Conservation (phyloP, 2,888 invertebrate species). For the Xestia rhomboidea region DNA sequence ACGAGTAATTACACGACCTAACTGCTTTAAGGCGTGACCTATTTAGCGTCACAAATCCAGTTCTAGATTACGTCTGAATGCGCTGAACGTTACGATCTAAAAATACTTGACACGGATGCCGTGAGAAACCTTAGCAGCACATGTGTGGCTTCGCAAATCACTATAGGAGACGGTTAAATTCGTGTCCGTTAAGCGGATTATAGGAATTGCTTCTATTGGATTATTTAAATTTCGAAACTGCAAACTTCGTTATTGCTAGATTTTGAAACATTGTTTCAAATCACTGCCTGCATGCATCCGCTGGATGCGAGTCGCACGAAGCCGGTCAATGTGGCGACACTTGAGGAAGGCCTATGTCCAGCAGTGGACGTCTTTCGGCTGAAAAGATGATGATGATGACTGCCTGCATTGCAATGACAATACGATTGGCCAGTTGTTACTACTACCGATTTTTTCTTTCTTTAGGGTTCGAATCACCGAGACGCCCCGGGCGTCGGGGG, state of each 20-base stretch:
- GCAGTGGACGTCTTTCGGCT: no score
- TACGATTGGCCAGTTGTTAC: no score
- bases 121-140: conserved; percentile 54
- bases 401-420: no score
- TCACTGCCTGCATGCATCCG: no score
- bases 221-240: conserved; percentile 20
- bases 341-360: no score
- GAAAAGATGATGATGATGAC: no score
- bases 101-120: conserved; percentile 50
- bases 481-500: no score
- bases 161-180: conserved; percentile 41
- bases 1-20: conserved; percentile 19
- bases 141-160: conserved; percentile 65
- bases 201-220: conserved; percentile 19
- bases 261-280: background rate
- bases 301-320: no score
- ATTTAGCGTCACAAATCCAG: conserved; percentile 37
- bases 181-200: conserved; percentile 44
- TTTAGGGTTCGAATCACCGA: no score
- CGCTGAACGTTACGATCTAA: conserved; percentile 40
- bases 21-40: conserved; percentile 35
- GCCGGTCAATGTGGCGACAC: no score
- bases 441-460: no score
- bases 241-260: no score
- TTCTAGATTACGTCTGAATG: conserved; percentile 42